Evolutionary conservation across 2,797 vertebrate genomes (phyloP), one percentile per base, ranked within the genome.

Genomic region (Sandelia bainsii): DNA sequence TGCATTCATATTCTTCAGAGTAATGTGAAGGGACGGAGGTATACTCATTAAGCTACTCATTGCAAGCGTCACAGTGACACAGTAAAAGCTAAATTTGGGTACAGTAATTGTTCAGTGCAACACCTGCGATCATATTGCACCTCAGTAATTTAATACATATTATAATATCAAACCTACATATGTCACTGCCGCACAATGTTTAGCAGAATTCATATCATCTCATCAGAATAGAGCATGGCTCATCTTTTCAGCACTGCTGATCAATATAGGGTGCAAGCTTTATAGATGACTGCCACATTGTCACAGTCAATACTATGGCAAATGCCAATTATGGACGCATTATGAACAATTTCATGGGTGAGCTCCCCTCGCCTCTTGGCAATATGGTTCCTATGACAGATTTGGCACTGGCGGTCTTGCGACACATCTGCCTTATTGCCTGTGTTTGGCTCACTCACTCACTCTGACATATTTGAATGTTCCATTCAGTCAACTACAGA

Each of bases 291-390:
- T 81, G 83, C 80, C 87, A 89, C 86, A 82, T 80, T 89, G 88
- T 87, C 78, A 87, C 84, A 89, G 92, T 92, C 92, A 90, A 93
- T 93, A 90, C 88, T 80, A 86, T 87, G 89, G 91, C 90, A 92
- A 92, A 93, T 84, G 80, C 81, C 84, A 91, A 92, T 94, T 93
- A 93, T 88, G 89, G 87, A 87, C 70, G 57, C 83, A 93, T 93
- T 93, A 92, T 75, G 86, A 91, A 89, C 90, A 93, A 94, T 95
- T 94, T 95, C 91, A 94, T 87, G 92, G 92, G 72, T 93, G 93
- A 91, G 83, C 89, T 89, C 76, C 69, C 71, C 70, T 81, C 50
- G 68, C 89, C 90, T 91, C 86, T 69, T 82, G 90, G 92, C 92
- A 90, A 84, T 80, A 87, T 32, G 72, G 81, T 85, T 83, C 85